Percentiles rank a stretch among this genome's conserved stretches.
phyloP scores from a whole-genome alignment of 2,113 vertebrate species.

The Eolophus roseicapilla region DNA sequence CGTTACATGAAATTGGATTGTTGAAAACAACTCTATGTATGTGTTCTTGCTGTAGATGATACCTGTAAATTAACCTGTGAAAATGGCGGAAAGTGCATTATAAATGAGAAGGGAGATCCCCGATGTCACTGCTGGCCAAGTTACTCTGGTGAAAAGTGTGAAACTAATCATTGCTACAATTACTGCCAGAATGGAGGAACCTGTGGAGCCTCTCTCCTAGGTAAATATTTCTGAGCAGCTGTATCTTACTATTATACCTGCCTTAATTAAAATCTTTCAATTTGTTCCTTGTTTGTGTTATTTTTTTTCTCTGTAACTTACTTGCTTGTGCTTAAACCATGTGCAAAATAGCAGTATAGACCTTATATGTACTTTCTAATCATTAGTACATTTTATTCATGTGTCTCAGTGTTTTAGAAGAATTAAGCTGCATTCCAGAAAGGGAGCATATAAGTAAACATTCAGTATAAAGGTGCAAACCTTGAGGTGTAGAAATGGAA shows the following conservation, averaged over 20 bases:
- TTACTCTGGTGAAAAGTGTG: constrained; percentile 94
- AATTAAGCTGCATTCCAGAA: not conserved
- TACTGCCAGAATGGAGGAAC: constrained; percentile 97
- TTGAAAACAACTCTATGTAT: not conserved
- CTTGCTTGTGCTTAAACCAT: not conserved
- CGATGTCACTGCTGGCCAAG: constrained; percentile 97
- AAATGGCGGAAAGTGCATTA: constrained; percentile 93
- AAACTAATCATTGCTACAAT: constrained; percentile 92
- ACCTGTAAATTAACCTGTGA: constrained; percentile 90
- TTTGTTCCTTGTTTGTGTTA: not conserved
- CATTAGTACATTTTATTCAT: not conserved
- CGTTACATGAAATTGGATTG: fast-evolving
- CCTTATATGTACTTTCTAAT: not conserved
- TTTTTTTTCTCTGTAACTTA: not conserved
- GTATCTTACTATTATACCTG: fast-evolving
- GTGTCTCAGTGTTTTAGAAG: fast-evolving
- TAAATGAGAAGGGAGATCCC: constrained; percentile 92
- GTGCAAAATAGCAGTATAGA: not conserved
- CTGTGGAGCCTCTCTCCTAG: constrained; percentile 88
- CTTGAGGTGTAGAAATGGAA: not conserved
- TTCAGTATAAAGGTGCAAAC: fast-evolving
- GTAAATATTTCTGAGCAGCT: constrained; percentile 71
- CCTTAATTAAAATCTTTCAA: not conserved
- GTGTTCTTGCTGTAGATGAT: constrained; percentile 79
- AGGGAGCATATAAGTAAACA: not conserved